These are phyloP conservation scores for Gordius sp. DNA, from an alignment of 2,888 invertebrate species.

Conservation along the genomic window DNA sequence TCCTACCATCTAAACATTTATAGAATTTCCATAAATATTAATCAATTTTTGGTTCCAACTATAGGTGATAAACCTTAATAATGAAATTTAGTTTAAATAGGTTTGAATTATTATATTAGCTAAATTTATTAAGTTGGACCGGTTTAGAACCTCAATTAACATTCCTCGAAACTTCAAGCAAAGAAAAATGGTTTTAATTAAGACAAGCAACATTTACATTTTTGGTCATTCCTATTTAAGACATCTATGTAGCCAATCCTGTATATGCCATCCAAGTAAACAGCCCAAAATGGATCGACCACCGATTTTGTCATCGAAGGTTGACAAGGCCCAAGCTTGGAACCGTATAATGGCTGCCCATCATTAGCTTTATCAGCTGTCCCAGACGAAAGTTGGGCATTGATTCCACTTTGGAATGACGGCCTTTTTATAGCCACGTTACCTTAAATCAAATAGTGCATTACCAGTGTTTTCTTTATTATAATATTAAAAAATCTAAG, in stretches of 20 bases:
- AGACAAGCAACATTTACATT: no score
- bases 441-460: neutral
- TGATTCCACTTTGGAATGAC: neutral
- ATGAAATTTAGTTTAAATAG: no score
- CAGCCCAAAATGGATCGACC: neutral
- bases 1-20: neutral
- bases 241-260: neutral
- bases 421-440: neutral
- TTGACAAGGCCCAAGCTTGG: neutral
- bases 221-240: neutral
- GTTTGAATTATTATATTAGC: no score
- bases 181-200: no score
- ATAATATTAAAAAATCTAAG: neutral
- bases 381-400: neutral
- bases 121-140: no score
- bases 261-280: neutral
- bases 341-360: neutral
- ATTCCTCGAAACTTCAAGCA: no score
- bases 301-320: neutral
- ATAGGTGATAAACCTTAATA: no score
- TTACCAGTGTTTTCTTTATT: neutral
- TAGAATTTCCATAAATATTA: no score
- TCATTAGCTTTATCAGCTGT: neutral
- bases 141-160: no score
- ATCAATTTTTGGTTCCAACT: no score